Evolutionary conservation across 1,140 invertebrate genomes (phyloP).

Genomic region (Lerema accius): DNA sequence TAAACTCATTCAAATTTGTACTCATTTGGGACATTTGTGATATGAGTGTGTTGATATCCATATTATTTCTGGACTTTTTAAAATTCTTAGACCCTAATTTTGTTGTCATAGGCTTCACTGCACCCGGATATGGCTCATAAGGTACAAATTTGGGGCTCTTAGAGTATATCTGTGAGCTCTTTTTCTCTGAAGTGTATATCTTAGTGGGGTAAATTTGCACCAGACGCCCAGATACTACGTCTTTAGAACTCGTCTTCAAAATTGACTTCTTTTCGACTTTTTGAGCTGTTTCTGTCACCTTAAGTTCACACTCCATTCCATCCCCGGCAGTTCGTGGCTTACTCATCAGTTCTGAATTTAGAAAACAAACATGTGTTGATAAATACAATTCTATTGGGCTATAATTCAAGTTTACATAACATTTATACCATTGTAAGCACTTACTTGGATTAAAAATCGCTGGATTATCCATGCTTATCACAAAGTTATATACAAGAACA

Average conservation of each 20-base stretch:
- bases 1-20: slow-evolving; percentile 79
- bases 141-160: slow-evolving; percentile 94
- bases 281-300: slow-evolving; percentile 41
- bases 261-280: slow-evolving; percentile 40
- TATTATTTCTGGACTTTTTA: slow-evolving; percentile 85
- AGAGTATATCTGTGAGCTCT: slow-evolving; percentile 64
- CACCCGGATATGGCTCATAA: slow-evolving; percentile 94
- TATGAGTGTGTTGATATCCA: slow-evolving; percentile 87
- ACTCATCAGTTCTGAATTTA: slow-evolving; percentile 62
- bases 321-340: slow-evolving; percentile 83
- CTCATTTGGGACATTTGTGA: slow-evolving; percentile 87
- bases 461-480: slow-evolving; percentile 50
- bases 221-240: slow-evolving; percentile 48
- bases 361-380: slow-evolving; percentile 17
- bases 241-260: slow-evolving; percentile 43
- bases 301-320: slow-evolving; percentile 83
- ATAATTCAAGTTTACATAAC: neutral
- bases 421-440: slow-evolving; percentile 32
- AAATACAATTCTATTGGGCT: neutral
- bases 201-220: slow-evolving; percentile 69
- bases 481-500: slow-evolving; percentile 5
- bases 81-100: slow-evolving; percentile 71
- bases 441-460: slow-evolving; percentile 57
- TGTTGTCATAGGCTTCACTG: slow-evolving; percentile 90
- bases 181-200: slow-evolving; percentile 58